phyloP scores from a whole-genome alignment of 2,797 vertebrate genomes.

The Hapalemur alaotrensis region DNA sequence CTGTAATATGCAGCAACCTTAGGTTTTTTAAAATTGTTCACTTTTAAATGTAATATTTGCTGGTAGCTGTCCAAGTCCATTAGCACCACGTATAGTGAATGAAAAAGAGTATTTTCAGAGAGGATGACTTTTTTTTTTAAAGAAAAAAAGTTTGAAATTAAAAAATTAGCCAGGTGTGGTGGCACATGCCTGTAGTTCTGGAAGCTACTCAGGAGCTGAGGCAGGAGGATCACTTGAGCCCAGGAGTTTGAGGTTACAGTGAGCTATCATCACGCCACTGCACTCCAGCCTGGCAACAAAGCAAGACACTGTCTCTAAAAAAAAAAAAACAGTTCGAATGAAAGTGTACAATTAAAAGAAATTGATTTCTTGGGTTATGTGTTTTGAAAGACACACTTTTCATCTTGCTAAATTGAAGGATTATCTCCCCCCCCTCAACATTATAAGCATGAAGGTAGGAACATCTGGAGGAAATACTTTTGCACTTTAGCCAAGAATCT shows the following conservation, averaged over 20 bases:
- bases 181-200: background rate
- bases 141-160: background rate
- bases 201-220: background rate
- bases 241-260: background rate
- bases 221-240: background rate
- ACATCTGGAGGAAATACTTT: constrained; percentile 12
- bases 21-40: constrained; percentile 49
- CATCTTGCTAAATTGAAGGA: constrained; percentile 1
- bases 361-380: background rate
- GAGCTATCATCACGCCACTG: background rate
- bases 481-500: constrained; percentile 41
- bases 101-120: constrained; percentile 16
- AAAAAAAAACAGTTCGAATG: background rate
- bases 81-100: constrained; percentile 71
- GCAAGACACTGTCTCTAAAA: background rate
- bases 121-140: constrained; percentile 25
- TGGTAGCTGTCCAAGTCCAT: constrained; percentile 71
- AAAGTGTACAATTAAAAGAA: constrained; percentile 33
- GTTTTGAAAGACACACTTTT: constrained; percentile 51
- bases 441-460: background rate
- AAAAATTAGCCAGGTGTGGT: background rate
- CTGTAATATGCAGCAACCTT: constrained; percentile 46
- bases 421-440: background rate
- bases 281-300: background rate
- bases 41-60: constrained; percentile 61